These are phyloP conservation scores for Cassiopea andromeda DNA, from an alignment of 30 jellyfish, hydroid and myxozoan species.

Conservation along the genomic window DNA sequence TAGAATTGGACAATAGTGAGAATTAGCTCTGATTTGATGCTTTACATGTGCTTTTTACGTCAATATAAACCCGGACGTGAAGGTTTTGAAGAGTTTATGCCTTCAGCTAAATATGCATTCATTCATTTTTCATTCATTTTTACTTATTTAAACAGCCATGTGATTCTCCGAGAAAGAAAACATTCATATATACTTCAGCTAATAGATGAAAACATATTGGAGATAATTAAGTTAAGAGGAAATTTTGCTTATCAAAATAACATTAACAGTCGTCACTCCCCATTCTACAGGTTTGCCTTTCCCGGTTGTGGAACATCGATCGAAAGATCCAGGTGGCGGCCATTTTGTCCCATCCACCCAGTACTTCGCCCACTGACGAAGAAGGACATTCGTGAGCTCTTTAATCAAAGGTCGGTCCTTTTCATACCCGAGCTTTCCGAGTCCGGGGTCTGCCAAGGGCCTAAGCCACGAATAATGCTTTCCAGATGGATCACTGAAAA, in stretches of 20 bases:
- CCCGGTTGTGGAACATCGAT: constrained; percentile 59
- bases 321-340: constrained; percentile 70
- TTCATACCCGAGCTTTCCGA: constrained; percentile 52
- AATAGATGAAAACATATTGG: too few relatives aligned
- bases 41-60: too few relatives aligned
- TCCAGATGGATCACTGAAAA: constrained; percentile 22
- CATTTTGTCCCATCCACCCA: constrained; percentile 54
- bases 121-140: too few relatives aligned
- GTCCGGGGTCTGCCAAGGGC: constrained; percentile 54
- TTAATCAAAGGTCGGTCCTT: constrained; percentile 46
- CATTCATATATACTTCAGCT: too few relatives aligned
- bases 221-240: neutral
- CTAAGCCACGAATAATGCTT: constrained; percentile 69
- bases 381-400: constrained; percentile 42
- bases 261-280: constrained; percentile 64
- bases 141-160: neutral
- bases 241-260: constrained; percentile 50
- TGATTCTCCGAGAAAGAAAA: neutral
- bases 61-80: neutral
- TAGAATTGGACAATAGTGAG: too few relatives aligned
- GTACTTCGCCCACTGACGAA: constrained; percentile 64
- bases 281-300: constrained; percentile 35
- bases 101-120: neutral
- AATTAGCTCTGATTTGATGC: too few relatives aligned
- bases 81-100: neutral